Evolutionary conservation across 2,113 vertebrate species (phyloP), one percentile per base, ranked within the genome.

Genomic region (Pseudopipra pipra): DNA sequence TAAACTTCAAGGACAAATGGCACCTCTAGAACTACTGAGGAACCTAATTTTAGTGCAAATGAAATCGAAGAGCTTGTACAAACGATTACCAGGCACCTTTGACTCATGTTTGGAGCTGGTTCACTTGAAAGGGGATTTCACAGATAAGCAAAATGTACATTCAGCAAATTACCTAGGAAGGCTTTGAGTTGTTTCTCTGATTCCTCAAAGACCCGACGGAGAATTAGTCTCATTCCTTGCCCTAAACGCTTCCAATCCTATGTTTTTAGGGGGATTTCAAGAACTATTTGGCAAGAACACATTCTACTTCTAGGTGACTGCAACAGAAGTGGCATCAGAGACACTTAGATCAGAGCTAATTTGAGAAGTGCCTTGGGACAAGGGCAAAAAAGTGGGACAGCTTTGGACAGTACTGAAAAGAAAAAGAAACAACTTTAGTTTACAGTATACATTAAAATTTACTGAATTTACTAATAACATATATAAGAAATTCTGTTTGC

Each of bases 11-110:
- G 90, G 93, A 95, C 95, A 95, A 97, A 81, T 43, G 35, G 72
- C 2, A 5, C 77, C 79, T 94, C 43, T 94, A 81, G 91, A 97
- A 85, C 85, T 87, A 93, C 59, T 51, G 46, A 95, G 62, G 68
- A 94, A 95, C 54, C 93, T 97, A 96, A 93, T 93, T 97, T 96
- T 97, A 96, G 96, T 94, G 80, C 94, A 92, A 89, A 90, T 78
- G 91, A 97, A 96, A 96, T 41, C 61, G 65, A 96, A 96, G 93
- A 96, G 35, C 83, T 82, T 70, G 46, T 75, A 81, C 78, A 93
- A 95, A 96, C 3, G 35, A 96, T 84, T 86, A 94, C 55, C 47
- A 93, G 93, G 84, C 75, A 93, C 51, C 84, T 87, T 76, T 81
- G 83, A 73, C 58, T 93, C 70, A 55, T 72, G 47, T 87, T 83